Evolutionary conservation across 1,140 invertebrate species (phyloP).

Genomic region (Lucilia sericata): DNA sequence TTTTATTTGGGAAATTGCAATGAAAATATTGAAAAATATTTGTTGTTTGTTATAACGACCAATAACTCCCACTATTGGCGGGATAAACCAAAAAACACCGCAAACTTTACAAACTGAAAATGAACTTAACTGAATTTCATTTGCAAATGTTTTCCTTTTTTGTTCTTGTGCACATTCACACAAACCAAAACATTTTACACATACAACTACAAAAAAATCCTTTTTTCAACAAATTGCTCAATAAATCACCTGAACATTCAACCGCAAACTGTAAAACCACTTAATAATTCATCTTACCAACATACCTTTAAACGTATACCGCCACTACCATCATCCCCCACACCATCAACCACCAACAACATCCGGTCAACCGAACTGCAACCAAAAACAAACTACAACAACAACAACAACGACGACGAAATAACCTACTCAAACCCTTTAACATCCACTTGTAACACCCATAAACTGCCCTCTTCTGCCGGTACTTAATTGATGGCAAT

Average conservation of each 20-base stretch:
- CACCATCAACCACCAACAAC: conserved; percentile 1
- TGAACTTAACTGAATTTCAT: conserved; percentile 33
- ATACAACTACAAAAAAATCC: background rate
- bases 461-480: background rate
- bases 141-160: background rate
- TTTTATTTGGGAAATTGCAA: conserved; percentile 1
- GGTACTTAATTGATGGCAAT: background rate
- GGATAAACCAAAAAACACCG: too few species aligned
- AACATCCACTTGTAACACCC: background rate
- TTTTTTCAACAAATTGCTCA: conserved; percentile 30
- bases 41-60: too few species aligned
- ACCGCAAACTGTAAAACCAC: conserved; percentile 41
- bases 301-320: conserved; percentile 25
- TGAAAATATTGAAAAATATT: conserved; percentile 19
- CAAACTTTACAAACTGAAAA: conserved; percentile 1
- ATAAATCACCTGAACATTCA: conserved; percentile 37
- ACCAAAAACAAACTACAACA: background rate
- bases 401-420: background rate
- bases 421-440: background rate
- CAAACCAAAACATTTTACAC: conserved; percentile 1
- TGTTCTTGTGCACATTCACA: background rate
- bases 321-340: background rate
- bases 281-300: conserved; percentile 44
- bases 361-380: conserved; percentile 25
- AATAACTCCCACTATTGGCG: background rate